These are phyloP conservation scores for Dinocampus coccinellae DNA, from an alignment of 2,888 invertebrate species.

Conservation along the genomic window DNA sequence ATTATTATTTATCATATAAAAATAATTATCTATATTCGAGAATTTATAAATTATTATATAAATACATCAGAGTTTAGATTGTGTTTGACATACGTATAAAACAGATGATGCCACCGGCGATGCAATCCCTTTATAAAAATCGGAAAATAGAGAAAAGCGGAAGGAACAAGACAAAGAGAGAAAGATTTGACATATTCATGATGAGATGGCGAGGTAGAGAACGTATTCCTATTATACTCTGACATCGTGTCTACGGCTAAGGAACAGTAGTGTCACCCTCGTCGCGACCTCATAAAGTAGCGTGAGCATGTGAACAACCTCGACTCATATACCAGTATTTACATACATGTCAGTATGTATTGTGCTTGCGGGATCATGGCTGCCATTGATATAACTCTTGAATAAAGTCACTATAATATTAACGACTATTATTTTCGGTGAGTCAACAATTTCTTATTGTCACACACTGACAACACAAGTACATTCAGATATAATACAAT, in stretches of 20 bases:
- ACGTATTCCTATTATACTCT: slow-evolving; percentile 18
- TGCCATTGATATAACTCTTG: not conserved
- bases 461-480: not conserved
- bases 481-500: not conserved
- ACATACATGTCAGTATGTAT: not conserved
- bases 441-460: not conserved
- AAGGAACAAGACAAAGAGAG: too few relatives aligned
- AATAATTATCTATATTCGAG: too few relatives aligned
- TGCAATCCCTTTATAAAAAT: not conserved
- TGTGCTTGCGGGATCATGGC: not conserved
- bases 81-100: not conserved
- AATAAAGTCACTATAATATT: not conserved
- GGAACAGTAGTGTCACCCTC: not conserved
- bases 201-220: not conserved
- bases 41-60: too few relatives aligned
- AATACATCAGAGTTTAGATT: not conserved
- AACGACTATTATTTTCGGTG: not conserved
- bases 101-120: not conserved
- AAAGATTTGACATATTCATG: slow-evolving; percentile 7
- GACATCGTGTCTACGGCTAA: not conserved
- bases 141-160: not conserved
- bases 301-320: slow-evolving; percentile 15
- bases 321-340: not conserved
- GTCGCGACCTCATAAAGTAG: slow-evolving; percentile 10
- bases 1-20: too few relatives aligned